A percentile compares a stretch with the other conserved stretches of the same genome.
Evolutionary conservation across 2,888 invertebrate species (phyloP).

Genomic region (Microdon myrmicae): DNA sequence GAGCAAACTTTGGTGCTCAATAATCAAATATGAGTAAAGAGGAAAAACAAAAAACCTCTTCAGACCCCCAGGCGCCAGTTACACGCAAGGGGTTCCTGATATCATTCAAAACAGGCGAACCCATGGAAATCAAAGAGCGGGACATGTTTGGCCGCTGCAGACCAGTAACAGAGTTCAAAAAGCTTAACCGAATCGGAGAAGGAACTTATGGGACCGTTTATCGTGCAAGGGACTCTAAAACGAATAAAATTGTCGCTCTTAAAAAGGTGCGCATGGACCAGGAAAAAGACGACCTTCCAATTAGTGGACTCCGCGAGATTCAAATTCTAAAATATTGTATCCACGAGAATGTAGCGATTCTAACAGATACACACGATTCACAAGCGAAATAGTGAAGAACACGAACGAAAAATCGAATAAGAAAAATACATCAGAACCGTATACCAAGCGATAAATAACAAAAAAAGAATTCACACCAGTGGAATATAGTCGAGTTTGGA

Average conservation of each 20-base stretch:
- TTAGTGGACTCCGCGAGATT: slow-evolving; percentile 94
- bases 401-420: too few species aligned
- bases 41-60: slow-evolving; percentile 57
- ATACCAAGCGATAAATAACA: too few species aligned
- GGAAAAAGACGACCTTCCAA: slow-evolving; percentile 92
- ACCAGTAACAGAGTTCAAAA: slow-evolving; percentile 96
- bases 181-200: slow-evolving; percentile 95
- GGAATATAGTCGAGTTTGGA: too few species aligned
- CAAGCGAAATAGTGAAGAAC: too few species aligned
- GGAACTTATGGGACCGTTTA: slow-evolving; percentile 99
- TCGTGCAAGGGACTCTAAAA: slow-evolving; percentile 88
- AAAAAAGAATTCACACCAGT: too few species aligned
- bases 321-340: slow-evolving; percentile 89
- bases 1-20: too few species aligned
- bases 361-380: too few species aligned
- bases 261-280: slow-evolving; percentile 96
- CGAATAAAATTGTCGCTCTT: slow-evolving; percentile 90
- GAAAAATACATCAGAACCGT: too few species aligned
- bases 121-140: slow-evolving; percentile 86
- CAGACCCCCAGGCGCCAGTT: slow-evolving; percentile 82
- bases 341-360: too few species aligned
- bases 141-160: slow-evolving; percentile 91
- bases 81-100: slow-evolving; percentile 83
- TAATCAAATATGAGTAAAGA: too few species aligned
- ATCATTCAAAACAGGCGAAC: slow-evolving; percentile 83